Evolutionary conservation across 1,140 invertebrate species (phyloP), one percentile per base, ranked within the genome.

Genomic region (Rhopalosiphum maidis): DNA sequence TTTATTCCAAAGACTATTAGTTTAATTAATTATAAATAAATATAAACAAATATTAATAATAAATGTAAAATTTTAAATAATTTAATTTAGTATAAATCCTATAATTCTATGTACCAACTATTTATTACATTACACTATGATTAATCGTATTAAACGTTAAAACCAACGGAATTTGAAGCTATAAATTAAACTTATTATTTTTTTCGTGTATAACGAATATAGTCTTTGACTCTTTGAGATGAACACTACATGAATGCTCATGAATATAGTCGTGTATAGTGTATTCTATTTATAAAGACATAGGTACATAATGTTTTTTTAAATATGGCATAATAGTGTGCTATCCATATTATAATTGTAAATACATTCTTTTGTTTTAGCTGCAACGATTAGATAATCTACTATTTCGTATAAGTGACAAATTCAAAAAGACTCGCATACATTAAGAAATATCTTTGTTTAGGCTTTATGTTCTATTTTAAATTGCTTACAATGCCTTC

Each of bases 341-440:
- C 5, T 46, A 87, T n/a, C 85, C 43, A 87, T 87, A n/a, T 46
- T 87, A 87, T 25, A 87, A 43, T 87, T 46, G 15, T 46, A 87
- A 87, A 87, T 87, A 87, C 43, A 46, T 48, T 48, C 85, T 87
- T 87, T 87, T 46, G 85, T 87, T 41, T 86, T 86, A 86, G 23
- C 37, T 83, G 21, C 2, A 85, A 43, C 15, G 30, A n/a, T 87
- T 87, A 46, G 25, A 43, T 87, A 87, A 87, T 87, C n/a, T 46
- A 87, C 5, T 46, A 46, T 87, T 48, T 87, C 43, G 23, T 85
- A 25, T 41, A 85, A n/a, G 15, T 87, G n/a, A 25, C 30, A 87
- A 46, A 87, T 87, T 46, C 43, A 87, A 48, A 87, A 86, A 46
- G 48, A 85, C 37, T 41, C 23, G 37, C 37, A 41, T 86, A 77